Evolutionary conservation across 2,113 vertebrate species (phyloP).

Genomic region (Clarias magur): DNA sequence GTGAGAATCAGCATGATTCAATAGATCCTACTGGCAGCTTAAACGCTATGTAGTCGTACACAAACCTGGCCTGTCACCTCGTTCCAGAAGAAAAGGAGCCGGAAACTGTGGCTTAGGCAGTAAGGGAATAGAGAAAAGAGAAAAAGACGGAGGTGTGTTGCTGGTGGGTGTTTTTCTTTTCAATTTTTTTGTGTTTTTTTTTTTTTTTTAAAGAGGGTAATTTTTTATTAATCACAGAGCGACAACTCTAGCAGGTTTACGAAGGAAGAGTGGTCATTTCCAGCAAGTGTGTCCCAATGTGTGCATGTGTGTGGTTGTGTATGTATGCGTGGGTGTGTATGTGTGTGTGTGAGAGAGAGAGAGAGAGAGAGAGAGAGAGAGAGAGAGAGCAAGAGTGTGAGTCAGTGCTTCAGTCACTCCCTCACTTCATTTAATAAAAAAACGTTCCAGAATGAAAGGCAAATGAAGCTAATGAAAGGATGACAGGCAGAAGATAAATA

Average conservation of each 20-base stretch:
- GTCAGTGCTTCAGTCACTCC: not conserved
- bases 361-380: not conserved
- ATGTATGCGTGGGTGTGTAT: not conserved
- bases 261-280: not conserved
- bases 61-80: slow-evolving; percentile 29
- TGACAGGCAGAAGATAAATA: slow-evolving; percentile 21
- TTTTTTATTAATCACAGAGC: slow-evolving; percentile 21
- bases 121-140: not conserved
- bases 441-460: not conserved
- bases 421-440: not conserved
- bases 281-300: not conserved
- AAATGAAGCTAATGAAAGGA: slow-evolving; percentile 23
- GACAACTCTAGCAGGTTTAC: not conserved
- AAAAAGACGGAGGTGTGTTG: slow-evolving; percentile 15
- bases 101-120: slow-evolving; percentile 12
- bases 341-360: not conserved
- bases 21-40: slow-evolving; percentile 37
- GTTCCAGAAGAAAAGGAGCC: slow-evolving; percentile 7
- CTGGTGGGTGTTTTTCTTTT: not conserved
- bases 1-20: slow-evolving; percentile 20
- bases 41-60: slow-evolving; percentile 24
- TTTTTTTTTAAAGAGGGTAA: not conserved
- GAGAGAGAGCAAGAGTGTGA: not conserved
- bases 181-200: not conserved
- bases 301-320: not conserved